Base-by-base conservation (phyloP, 2,113 vertebrate genomes). In the Hepsetus odoe region DNA sequence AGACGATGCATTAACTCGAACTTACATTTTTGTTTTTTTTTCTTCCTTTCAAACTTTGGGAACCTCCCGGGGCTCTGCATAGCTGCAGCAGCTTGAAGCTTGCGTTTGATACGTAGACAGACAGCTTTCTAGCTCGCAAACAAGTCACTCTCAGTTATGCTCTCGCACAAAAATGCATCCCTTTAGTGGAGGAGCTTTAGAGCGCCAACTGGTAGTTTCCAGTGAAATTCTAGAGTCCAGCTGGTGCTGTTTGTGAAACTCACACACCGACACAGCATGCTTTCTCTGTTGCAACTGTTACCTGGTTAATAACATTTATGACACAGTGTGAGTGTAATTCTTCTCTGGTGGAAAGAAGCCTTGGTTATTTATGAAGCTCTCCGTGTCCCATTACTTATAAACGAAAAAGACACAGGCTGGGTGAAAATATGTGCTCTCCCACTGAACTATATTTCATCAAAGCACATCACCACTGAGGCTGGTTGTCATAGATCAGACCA, bases 361-460 rank as follows among this genome's bases (percentile, higher is more conserved):
- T 87, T 77, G 85, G 62, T 90, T 92, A 92, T 92, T 91, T 88
- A 92, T 91, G 90, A 88, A 74, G 81, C 87, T 90, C 81, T 49
- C 83, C 76, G 81, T 86, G 84, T 87, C 83, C 74, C 84, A 91
- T 92, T 86, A 91, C 84, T 92, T 89, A 92, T 91, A 80, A 89
- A 92, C 90, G 84, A 92, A 85, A 55, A 82, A 88, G 85, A 86
- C 86, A 84, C 85, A 85, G 85, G 87, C 85, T 90, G 83, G 87
- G 88, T 89, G 78, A 83, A 78, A 73, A 86, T 80, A 13, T 22
- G 74, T 68, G 61, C 77, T 80, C 81, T 66, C 49, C 13, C 80
- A 90, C 90, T 90, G 73, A 90, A 89, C 82, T 87, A 87, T 87
- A 88, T 91, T 92, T 89, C 85, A 92, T 91, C 89, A 90, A 89